Evolutionary conservation across 1,140 invertebrate species (phyloP).

Genomic region (Melanaphis sacchari): DNA sequence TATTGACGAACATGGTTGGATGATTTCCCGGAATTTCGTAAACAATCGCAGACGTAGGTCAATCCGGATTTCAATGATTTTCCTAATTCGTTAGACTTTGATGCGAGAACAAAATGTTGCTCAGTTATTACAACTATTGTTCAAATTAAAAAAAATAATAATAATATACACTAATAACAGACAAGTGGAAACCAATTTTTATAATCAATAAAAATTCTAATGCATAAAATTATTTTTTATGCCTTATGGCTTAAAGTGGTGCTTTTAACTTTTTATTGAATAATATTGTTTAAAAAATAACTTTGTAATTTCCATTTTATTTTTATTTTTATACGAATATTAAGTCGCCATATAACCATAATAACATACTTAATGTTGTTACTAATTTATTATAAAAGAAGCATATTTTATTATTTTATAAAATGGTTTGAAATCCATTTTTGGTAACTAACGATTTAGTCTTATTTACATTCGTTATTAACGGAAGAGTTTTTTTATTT

Average conservation of each 20-base stretch:
- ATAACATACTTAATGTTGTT: background rate
- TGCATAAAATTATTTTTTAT: background rate
- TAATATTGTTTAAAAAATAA: background rate
- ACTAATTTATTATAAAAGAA: background rate
- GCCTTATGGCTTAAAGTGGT: background rate
- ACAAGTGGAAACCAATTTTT: background rate
- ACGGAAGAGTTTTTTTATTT: background rate
- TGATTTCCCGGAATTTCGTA: background rate
- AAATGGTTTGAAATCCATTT: background rate
- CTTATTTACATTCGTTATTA: background rate
- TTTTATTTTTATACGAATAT: background rate
- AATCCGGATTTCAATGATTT: background rate
- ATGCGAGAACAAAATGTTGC: slow-evolving; percentile 29
- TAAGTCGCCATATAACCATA: background rate
- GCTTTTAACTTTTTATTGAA: background rate
- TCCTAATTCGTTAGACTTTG: slow-evolving; percentile 19
- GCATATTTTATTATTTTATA: background rate
- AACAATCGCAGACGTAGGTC: background rate
- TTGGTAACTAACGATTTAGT: background rate
- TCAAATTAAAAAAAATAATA: no score
- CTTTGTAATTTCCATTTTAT: background rate
- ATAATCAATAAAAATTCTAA: background rate
- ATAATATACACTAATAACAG: background rate
- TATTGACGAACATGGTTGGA: background rate
- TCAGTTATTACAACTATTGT: background rate